phyloP scores from a whole-genome alignment of 2,113 vertebrate species.

The Carassius auratus region DNA sequence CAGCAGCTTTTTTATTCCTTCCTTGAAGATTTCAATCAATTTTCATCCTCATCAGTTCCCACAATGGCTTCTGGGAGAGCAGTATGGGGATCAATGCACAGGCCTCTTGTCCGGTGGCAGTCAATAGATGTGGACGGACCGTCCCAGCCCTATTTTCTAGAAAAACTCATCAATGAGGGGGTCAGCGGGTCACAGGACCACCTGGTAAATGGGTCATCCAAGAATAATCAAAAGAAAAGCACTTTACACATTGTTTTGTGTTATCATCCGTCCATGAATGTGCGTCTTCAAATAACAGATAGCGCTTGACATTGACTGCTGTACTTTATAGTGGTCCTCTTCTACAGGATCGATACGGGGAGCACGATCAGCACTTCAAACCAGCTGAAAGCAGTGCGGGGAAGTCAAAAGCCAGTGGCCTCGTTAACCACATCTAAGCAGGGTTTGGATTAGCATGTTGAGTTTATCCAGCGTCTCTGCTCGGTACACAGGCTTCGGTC shows the following conservation, averaged over 20 bases:
- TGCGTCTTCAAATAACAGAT: slow-evolving; percentile 41
- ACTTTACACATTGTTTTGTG: slow-evolving; percentile 43
- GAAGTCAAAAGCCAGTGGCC: slow-evolving; percentile 35
- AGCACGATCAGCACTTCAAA: slow-evolving; percentile 20
- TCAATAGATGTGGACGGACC: slow-evolving; percentile 44
- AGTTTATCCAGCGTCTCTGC: slow-evolving; percentile 39
- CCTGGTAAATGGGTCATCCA: slow-evolving; percentile 45
- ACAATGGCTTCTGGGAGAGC: slow-evolving; percentile 52
- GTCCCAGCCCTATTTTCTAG: slow-evolving; percentile 10
- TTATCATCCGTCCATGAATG: slow-evolving; percentile 37
- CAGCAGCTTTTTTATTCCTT: slow-evolving; percentile 51
- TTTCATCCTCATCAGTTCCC: slow-evolving; percentile 50
- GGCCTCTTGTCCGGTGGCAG: slow-evolving; percentile 29
- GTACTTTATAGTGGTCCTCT: background rate
- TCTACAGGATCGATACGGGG: slow-evolving; percentile 4
- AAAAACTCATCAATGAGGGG: slow-evolving; percentile 35
- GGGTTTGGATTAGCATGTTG: slow-evolving; percentile 51
- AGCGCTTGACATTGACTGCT: slow-evolving; percentile 40
- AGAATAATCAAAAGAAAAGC: slow-evolving; percentile 43
- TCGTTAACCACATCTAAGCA: slow-evolving; percentile 39
- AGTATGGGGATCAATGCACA: slow-evolving; percentile 47
- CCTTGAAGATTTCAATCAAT: slow-evolving; percentile 16
- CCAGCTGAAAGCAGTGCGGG: background rate
- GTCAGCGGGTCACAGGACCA: slow-evolving; percentile 37
- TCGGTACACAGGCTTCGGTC: slow-evolving; percentile 47